These are phyloP conservation scores for Agrotis clavis DNA, from an alignment of 2,888 invertebrate genomes.

Conservation along the genomic window DNA sequence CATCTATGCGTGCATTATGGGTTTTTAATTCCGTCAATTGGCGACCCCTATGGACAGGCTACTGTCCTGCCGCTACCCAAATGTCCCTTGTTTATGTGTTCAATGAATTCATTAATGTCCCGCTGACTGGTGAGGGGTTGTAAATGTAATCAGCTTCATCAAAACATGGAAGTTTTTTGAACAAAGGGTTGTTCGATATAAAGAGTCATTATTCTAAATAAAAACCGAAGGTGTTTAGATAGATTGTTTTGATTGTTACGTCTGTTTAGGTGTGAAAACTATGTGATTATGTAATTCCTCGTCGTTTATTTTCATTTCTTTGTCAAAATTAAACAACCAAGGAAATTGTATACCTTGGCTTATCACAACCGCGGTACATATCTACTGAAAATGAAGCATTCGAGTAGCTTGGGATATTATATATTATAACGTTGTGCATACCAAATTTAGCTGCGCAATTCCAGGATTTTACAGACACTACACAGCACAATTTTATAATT, in stretches of 20 bases:
- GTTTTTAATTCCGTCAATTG: constrained; percentile 79
- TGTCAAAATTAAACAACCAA: neutral
- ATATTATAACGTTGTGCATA: too few species aligned
- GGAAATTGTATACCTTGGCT: neutral
- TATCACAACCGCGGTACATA: neutral
- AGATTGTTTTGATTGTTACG: neutral
- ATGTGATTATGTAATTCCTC: constrained; percentile 5
- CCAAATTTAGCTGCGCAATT: neutral
- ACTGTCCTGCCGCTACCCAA: constrained; percentile 46
- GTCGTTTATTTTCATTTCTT: constrained; percentile 5
- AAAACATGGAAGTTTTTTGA: constrained; percentile 35
- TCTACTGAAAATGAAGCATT: neutral
- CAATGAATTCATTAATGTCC: constrained; percentile 62
- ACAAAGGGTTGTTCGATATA: constrained; percentile 24
- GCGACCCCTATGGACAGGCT: constrained; percentile 71
- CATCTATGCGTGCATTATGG: constrained; percentile 68
- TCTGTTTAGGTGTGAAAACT: neutral
- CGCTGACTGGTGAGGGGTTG: constrained; percentile 47
- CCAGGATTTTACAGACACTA: neutral
- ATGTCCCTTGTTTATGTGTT: constrained; percentile 65
- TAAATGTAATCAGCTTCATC: constrained; percentile 49
- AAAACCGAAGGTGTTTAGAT: neutral
- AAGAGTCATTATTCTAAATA: neutral
- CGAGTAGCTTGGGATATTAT: neutral
- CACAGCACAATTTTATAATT: too few species aligned